Evolutionary conservation across 2,888 invertebrate species (phyloP), one percentile per base, ranked within the genome.

Genomic region (Monopis laevigella): DNA sequence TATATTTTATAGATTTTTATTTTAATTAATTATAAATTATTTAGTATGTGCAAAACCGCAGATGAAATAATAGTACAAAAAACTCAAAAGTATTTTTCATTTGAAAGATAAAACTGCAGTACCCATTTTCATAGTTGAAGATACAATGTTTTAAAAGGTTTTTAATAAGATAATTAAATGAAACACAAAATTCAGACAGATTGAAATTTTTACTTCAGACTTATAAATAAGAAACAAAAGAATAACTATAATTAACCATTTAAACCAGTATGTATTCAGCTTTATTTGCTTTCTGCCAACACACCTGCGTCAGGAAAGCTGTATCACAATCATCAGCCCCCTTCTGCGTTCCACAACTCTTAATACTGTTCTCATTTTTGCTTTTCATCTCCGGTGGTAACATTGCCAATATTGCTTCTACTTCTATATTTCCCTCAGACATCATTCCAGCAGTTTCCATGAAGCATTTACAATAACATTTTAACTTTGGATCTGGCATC

Each of bases 371-470:
- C 45, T 55, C 72, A 49, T 58, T 63, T 47, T 55, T 60, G 21
- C 19, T 45, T 14, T 56, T 54, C 48, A 74, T 40, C 21, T 54
- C 61, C 5, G 66, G 65, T 0, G 72, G 74, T 47, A 78, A 51
- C 49, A 78, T 48, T 14, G 65, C 67, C 30, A 78, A 48, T 41
- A 73, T 65, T 2, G 72, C 65, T 24, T 77, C 78, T 36, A 74
- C 55, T 49, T 78, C 72, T 45, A 78, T 59, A 12, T 44, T 54
- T 19, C 74, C 78, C 3, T 65, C 74, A 1, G 59, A 43, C 56
- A 75, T 46, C 73, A 78, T 74, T 32, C 78, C 78, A 1, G 72
- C 69, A 17, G 69, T 74, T 58, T 77, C 78, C 78, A 78, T 73
- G 13, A 64, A 56, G 51, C 78, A 78, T 51, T 74, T 73, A 46